Evolutionary conservation across 2,113 vertebrate genomes (phyloP).

Genomic region (Apistogramma diplotaenia): DNA sequence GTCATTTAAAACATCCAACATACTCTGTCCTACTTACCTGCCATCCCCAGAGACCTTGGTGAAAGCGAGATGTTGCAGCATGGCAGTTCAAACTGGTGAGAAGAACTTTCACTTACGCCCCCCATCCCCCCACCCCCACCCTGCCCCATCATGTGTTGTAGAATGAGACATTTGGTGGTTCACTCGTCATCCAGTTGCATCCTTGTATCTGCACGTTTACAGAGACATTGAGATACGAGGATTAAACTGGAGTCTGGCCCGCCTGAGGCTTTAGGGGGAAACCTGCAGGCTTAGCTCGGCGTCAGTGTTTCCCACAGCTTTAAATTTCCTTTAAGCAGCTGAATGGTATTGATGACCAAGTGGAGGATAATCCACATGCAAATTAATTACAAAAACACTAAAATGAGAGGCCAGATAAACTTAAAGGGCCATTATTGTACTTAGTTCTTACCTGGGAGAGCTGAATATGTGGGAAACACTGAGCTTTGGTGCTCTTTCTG

Average conservation of each 20-base stretch:
- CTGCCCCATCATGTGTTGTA: constrained; percentile 33
- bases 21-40: constrained; percentile 77
- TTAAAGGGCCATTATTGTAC: neutral
- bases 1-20: constrained; percentile 44
- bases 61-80: constrained; percentile 79
- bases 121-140: constrained; percentile 10
- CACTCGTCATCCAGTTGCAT: neutral
- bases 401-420: neutral
- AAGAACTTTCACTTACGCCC: constrained; percentile 65
- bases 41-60: constrained; percentile 78
- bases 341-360: neutral
- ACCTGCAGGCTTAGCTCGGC: neutral
- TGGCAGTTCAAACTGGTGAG: constrained; percentile 78
- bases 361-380: neutral
- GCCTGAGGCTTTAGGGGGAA: neutral
- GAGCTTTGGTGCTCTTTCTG: neutral
- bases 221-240: neutral
- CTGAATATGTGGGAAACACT: neutral
- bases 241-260: neutral
- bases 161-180: constrained; percentile 10
- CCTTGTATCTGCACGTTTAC: neutral
- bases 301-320: neutral
- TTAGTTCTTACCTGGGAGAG: neutral
- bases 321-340: neutral
- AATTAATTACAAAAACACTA: neutral